Conservation (phyloP, 2,113 vertebrate genomes). For the Natator depressus region DNA sequence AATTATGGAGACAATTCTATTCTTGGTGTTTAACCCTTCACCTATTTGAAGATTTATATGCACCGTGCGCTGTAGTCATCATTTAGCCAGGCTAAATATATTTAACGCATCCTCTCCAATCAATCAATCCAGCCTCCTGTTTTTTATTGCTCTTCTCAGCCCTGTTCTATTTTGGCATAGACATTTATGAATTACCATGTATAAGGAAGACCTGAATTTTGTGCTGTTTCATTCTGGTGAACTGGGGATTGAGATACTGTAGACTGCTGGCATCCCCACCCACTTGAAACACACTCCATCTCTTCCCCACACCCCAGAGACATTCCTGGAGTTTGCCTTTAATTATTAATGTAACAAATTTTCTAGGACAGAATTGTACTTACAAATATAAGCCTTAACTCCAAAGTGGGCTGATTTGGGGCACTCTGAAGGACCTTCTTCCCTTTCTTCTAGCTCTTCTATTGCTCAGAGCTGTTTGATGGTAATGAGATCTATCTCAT, state of each 20-base stretch:
- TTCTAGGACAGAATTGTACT: neutral
- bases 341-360: neutral
- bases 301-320: neutral
- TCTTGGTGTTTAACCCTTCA: neutral
- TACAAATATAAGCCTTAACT: neutral
- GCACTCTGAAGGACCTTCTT: neutral
- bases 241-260: neutral
- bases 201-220: neutral
- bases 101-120: neutral
- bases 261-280: neutral
- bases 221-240: neutral
- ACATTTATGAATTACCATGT: neutral
- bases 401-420: neutral
- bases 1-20: neutral
- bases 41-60: neutral
- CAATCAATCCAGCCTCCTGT: neutral
- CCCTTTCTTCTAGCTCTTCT: neutral
- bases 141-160: constrained; percentile 9
- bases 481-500: neutral
- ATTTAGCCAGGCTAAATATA: neutral
- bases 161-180: neutral
- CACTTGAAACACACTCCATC: neutral
- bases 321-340: neutral
- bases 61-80: neutral
- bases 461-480: neutral